A percentile compares a stretch with the other conserved stretches of the same genome.
These are phyloP conservation scores for Salvelinus namaycush DNA, from an alignment of 2,113 vertebrate species.

Conservation along the genomic window DNA sequence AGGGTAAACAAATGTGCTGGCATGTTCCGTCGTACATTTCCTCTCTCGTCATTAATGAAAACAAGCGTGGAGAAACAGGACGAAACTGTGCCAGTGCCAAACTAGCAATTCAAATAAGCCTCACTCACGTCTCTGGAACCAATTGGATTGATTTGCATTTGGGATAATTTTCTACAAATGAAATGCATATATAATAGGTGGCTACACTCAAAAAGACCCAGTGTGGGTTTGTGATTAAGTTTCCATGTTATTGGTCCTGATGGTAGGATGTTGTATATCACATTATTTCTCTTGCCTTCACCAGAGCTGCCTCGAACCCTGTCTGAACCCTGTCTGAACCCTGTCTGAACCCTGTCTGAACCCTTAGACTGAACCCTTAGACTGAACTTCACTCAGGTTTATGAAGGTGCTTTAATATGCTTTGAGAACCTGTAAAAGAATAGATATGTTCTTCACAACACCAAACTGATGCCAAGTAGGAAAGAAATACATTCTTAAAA, in stretches of 20 bases:
- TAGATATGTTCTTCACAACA: not conserved
- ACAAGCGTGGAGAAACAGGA: not conserved
- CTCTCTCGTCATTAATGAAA: too few species aligned
- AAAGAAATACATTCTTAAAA: not conserved
- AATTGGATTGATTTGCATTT: too few species aligned
- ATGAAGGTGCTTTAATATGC: not conserved
- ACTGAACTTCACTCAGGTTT: not conserved
- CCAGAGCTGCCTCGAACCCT: constrained; percentile 15
- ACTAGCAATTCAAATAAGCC: not conserved
- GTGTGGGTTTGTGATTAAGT: not conserved
- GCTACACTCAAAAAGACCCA: not conserved
- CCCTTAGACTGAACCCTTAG: not conserved
- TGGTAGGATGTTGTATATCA: constrained; percentile 1
- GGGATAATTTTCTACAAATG: too few species aligned
- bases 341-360: constrained; percentile 11
- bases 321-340: not conserved
- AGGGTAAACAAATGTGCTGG: too few species aligned
- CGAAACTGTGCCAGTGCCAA: not conserved
- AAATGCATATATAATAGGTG: constrained; percentile 4
- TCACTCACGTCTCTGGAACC: too few species aligned
- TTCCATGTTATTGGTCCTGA: constrained; percentile 23
- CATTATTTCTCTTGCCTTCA: constrained; percentile 27
- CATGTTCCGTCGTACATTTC: too few species aligned
- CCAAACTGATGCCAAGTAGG: not conserved
- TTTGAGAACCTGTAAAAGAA: not conserved